phyloP scores from a whole-genome alignment of 2,888 invertebrate genomes.

The Furcula furcula region DNA sequence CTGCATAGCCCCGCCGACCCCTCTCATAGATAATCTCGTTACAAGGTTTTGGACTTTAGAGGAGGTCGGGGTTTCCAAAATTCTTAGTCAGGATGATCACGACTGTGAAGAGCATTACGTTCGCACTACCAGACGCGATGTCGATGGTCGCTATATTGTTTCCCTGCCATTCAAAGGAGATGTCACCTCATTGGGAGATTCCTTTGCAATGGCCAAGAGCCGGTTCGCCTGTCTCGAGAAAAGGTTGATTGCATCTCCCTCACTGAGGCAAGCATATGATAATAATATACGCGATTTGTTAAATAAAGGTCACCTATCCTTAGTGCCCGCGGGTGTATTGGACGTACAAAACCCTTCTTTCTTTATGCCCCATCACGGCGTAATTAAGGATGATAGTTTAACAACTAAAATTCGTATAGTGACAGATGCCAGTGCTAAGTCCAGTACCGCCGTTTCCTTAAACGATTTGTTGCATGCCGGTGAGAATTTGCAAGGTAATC shows the following conservation, averaged over 20 bases:
- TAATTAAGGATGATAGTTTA: not conserved
- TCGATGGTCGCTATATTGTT: not conserved
- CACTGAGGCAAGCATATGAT: constrained; percentile 9
- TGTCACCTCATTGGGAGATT: not conserved
- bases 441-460: not conserved
- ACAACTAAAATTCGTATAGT: not conserved
- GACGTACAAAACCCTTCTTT: too few species aligned
- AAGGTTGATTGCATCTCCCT: not conserved
- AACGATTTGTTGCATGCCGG: not conserved
- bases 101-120: not conserved
- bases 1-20: not conserved
- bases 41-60: not conserved
- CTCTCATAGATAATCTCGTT: too few species aligned
- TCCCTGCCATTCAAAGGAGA: not conserved
- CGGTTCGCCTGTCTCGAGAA: not conserved
- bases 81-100: not conserved
- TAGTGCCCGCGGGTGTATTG: too few species aligned
- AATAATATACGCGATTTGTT: constrained; percentile 12
- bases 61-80: not conserved
- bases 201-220: not conserved
- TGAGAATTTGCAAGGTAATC: not conserved
- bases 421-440: not conserved
- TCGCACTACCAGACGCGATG: not conserved
- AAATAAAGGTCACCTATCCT: constrained; percentile 3
- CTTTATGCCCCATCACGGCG: not conserved